Conservation (phyloP, 2,888 invertebrate species). For the Lutraria lutraria region DNA sequence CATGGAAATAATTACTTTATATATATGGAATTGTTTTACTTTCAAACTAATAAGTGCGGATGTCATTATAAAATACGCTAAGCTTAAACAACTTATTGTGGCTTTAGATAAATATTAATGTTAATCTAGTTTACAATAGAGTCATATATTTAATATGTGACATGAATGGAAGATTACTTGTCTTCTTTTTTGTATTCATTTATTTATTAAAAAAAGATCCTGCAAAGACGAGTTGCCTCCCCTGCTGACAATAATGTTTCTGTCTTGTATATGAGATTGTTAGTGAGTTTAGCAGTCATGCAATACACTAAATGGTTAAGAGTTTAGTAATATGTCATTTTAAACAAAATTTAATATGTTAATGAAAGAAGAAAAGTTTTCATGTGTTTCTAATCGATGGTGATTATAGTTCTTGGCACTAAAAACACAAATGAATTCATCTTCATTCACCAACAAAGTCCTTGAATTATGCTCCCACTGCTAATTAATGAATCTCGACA, state of each 20-base stretch:
- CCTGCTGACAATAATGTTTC: too few relatives aligned
- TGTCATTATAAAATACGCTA: neutral
- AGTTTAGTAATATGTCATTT: neutral
- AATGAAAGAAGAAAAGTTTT: neutral
- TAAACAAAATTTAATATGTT: neutral
- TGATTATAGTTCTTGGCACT: neutral
- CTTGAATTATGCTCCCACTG: neutral
- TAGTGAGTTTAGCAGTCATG: too few relatives aligned
- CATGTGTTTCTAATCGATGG: neutral
- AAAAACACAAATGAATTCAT: neutral
- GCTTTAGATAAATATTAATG: too few relatives aligned
- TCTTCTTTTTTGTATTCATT: too few relatives aligned
- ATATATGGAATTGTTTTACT: neutral
- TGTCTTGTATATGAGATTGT: too few relatives aligned
- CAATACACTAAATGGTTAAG: too few relatives aligned
- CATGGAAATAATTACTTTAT: neutral
- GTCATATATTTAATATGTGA: too few relatives aligned
- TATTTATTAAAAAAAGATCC: too few relatives aligned
- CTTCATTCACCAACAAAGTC: conserved; percentile 3
- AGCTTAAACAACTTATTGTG: too few relatives aligned
- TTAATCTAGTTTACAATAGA: too few relatives aligned
- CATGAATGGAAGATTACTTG: too few relatives aligned
- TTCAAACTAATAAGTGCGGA: neutral
- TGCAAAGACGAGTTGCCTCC: too few relatives aligned
- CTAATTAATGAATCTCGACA: neutral